Percentiles rank a stretch among this genome's conserved stretches.
phyloP scores from a whole-genome alignment of 2,888 invertebrate species.

The Serrognathus titanus region DNA sequence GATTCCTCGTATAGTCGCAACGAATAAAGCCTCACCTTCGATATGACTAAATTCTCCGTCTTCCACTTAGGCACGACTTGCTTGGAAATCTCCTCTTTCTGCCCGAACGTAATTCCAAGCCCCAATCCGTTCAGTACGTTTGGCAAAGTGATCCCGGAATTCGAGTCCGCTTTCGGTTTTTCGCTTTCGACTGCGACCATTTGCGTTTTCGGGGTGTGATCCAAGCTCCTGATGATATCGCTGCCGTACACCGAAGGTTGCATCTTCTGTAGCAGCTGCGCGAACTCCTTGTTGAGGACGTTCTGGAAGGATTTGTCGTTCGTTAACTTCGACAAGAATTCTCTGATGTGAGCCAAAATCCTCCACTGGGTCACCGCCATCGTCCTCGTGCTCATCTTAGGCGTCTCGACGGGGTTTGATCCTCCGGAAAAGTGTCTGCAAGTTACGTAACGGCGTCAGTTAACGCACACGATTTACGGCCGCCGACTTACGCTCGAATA shows the following conservation, averaged over 20 bases:
- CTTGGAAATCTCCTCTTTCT: slow-evolving; percentile 34
- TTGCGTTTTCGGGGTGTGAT: slow-evolving; percentile 22
- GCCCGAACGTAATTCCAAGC: slow-evolving; percentile 38
- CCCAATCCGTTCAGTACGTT: slow-evolving; percentile 48
- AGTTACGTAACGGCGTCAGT: neutral
- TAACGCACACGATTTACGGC: neutral
- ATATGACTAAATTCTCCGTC: slow-evolving; percentile 33
- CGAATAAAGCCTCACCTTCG: slow-evolving; percentile 31
- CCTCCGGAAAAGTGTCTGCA: slow-evolving; percentile 22
- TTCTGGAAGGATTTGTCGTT: slow-evolving; percentile 49
- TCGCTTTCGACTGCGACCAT: slow-evolving; percentile 8
- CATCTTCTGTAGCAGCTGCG: slow-evolving; percentile 51
- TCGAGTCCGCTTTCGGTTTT: slow-evolving; percentile 15
- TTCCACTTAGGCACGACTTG: slow-evolving; percentile 52
- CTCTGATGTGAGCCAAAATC: slow-evolving; percentile 49
- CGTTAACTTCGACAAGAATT: slow-evolving; percentile 48
- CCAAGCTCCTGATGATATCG: slow-evolving; percentile 37
- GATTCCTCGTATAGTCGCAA: slow-evolving; percentile 17
- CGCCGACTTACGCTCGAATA: neutral
- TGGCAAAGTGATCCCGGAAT: slow-evolving; percentile 39
- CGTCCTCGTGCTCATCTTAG: slow-evolving; percentile 39
- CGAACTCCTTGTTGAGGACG: slow-evolving; percentile 52
- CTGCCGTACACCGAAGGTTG: slow-evolving; percentile 44
- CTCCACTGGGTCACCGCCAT: slow-evolving; percentile 49
- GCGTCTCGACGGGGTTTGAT: slow-evolving; percentile 30